Conservation (phyloP, 2,113 vertebrate genomes). For the Chauna torquata region DNA sequence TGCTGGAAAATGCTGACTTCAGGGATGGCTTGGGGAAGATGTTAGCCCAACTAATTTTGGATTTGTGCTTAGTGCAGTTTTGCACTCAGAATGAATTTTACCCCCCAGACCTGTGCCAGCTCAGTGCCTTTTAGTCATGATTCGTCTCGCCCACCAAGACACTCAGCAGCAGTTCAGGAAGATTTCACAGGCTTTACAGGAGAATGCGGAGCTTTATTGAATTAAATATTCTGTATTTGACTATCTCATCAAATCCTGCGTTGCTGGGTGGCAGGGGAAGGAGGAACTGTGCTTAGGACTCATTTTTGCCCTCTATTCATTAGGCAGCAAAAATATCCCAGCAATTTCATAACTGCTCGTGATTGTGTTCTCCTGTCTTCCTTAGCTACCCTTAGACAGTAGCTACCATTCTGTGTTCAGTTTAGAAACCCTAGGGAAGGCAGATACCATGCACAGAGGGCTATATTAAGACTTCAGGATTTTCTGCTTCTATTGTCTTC, state of each 20-base stretch:
- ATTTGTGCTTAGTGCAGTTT: neutral
- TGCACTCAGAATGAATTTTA: neutral
- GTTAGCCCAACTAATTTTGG: neutral
- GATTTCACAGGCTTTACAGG: neutral
- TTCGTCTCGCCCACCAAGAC: neutral
- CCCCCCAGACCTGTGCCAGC: neutral
- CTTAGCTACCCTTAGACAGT: neutral
- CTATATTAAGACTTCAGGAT: neutral
- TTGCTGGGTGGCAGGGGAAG: neutral
- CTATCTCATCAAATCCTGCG: neutral
- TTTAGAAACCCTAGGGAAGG: neutral
- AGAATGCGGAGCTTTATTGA: neutral
- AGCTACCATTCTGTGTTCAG: neutral
- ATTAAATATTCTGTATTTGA: neutral
- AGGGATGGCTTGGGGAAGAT: neutral
- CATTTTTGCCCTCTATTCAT: neutral
- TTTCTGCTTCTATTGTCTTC: neutral
- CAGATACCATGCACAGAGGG: neutral
- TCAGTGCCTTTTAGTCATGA: neutral
- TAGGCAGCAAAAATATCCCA: neutral
- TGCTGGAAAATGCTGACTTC: neutral
- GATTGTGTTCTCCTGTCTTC: neutral
- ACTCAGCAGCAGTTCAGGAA: neutral
- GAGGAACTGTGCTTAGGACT: neutral
- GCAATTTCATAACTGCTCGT: neutral